phyloP scores from a whole-genome alignment of 37 sponge, comb jelly and placozoan genomes.

The Petrosia ficiformis region DNA sequence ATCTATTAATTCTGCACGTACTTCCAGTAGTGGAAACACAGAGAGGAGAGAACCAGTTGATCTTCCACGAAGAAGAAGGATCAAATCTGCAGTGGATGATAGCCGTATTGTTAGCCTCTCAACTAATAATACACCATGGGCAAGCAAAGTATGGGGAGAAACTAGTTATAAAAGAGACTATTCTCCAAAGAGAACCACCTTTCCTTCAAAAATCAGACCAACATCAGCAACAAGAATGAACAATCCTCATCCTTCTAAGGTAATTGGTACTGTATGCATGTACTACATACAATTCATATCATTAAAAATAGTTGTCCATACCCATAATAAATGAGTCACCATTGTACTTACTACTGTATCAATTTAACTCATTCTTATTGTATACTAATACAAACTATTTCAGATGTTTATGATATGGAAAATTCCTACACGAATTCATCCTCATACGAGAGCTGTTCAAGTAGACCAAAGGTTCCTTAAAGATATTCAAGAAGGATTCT shows the following conservation, averaged over 20 bases:
- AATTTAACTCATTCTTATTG: too few relatives aligned
- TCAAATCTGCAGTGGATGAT: conserved; percentile 36
- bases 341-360: too few relatives aligned
- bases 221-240: conserved; percentile 46
- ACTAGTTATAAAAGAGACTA: conserved; percentile 44
- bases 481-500: conserved; percentile 43
- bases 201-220: conserved; percentile 35
- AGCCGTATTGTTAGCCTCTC: conserved; percentile 17
- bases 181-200: conserved; percentile 11
- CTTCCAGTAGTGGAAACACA: neutral
- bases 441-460: conserved; percentile 36
- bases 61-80: conserved; percentile 7
- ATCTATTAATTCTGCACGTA: neutral
- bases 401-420: conserved; percentile 50
- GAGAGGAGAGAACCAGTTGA: neutral
- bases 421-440: conserved; percentile 42
- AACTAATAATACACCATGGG: neutral
- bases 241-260: conserved; percentile 63
- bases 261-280: neutral
- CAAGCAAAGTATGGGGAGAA: conserved; percentile 20
- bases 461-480: conserved; percentile 18
- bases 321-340: neutral
- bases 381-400: too few relatives aligned
- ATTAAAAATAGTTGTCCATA: neutral
- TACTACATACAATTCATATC: too few relatives aligned